Evolutionary conservation across 2,888 invertebrate genomes (phyloP), one percentile per base, ranked within the genome.

Genomic region (Macroteleia sp.): DNA sequence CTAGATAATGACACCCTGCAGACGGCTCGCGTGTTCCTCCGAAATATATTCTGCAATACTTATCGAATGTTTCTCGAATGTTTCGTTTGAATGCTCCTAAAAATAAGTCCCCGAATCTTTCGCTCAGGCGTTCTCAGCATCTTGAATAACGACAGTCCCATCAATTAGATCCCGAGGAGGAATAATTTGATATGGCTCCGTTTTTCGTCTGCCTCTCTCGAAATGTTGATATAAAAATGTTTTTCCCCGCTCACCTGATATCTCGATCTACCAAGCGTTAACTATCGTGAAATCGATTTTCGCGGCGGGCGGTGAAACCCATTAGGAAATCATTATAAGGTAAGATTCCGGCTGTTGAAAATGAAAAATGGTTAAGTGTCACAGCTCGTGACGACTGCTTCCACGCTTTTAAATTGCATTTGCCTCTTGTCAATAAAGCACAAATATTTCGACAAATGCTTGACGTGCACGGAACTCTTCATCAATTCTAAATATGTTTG

Each of bases 261-360:
- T 28, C 50, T 44, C 56, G 54, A 71, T 64, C 54, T 54, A 70
- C 30, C 34, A 20, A 34, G 61, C 57, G 32, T 52, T 71, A 73
- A 71, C 59, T 42, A 69, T 71, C 67, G 52, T 52, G 64, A 75
- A 80, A 83, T 83, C 79, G 82, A 82, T 82, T 83, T 82, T 82
- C 83, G 48, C 81, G 76, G 76, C 80, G 73, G 81, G 81, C 78
- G 79, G 69, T 14, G 61, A 48, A 59, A 46, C 70, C 75, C 80
- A 80, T 82, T 80, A 79, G 59, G 73, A 66, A 76, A 70, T 80
- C 75, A 67, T 76, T 77, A 66, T 56, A 61, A 66, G 56, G 48
- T 28, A 67, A 57, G 64, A 59, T 75, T 71, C 56, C 64, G 66
- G 69, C 54, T 41, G 57, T 64, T 42, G 25, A 9, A 44, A 42